Percentiles rank a stretch among this genome's conserved stretches.
These are phyloP conservation scores for Sminthurides aquaticus DNA, from an alignment of 2,888 invertebrate species.

Conservation along the genomic window DNA sequence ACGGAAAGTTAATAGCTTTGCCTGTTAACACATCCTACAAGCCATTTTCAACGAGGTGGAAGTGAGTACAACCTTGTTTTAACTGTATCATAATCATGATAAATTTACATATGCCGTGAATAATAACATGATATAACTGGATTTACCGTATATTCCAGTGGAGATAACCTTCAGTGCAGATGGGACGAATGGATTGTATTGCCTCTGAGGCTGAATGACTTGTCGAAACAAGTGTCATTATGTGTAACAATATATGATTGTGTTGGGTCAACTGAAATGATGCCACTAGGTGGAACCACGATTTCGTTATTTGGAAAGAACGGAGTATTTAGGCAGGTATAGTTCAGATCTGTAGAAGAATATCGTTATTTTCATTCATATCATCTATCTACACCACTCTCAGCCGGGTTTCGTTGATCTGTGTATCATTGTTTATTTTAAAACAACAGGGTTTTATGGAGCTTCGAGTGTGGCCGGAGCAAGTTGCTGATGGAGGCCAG, in stretches of 20 bases:
- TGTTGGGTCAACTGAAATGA: slow-evolving; percentile 71
- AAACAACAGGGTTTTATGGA: slow-evolving; percentile 65
- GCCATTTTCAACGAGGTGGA: slow-evolving; percentile 85
- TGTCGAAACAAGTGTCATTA: slow-evolving; percentile 77
- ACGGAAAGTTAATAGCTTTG: slow-evolving; percentile 61
- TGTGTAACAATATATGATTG: slow-evolving; percentile 87
- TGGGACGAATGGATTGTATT: slow-evolving; percentile 97
- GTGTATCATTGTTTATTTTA: not conserved
- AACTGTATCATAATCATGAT: no score
- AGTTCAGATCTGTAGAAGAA: not conserved
- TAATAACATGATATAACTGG: no score
- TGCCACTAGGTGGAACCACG: slow-evolving; percentile 85
- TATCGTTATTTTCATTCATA: not conserved
- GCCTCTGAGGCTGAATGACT: slow-evolving; percentile 81
- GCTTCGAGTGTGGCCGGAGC: slow-evolving; percentile 78
- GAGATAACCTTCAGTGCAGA: slow-evolving; percentile 50
- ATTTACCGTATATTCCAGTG: slow-evolving; percentile 11
- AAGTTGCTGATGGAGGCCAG: slow-evolving; percentile 68
- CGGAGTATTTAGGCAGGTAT: slow-evolving; percentile 76
- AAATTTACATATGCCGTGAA: no score
- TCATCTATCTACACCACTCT: not conserved
- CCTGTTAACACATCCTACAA: slow-evolving; percentile 87
- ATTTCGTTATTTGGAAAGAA: slow-evolving; percentile 90
- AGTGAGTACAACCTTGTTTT: slow-evolving; percentile 54
- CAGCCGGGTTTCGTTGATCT: not conserved